phyloP scores from a whole-genome alignment of 2,888 invertebrate species.

The Bruchidius siliquastri region DNA sequence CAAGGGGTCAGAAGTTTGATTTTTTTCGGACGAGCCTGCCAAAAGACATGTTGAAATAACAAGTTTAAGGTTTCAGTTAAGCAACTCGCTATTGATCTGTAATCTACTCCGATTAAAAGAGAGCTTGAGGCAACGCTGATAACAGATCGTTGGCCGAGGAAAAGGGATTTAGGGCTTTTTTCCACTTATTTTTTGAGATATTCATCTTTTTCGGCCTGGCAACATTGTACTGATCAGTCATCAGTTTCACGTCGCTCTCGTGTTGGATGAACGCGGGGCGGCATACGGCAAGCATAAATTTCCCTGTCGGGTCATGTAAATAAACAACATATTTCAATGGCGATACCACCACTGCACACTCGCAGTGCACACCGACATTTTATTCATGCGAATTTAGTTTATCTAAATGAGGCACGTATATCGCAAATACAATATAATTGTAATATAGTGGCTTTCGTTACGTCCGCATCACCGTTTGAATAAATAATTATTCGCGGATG shows the following conservation, averaged over 20 bases:
- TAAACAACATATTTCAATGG: neutral
- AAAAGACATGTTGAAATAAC: too few relatives aligned
- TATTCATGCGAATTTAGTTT: neutral
- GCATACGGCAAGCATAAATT: neutral
- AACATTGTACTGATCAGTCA: neutral
- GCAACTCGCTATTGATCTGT: too few relatives aligned
- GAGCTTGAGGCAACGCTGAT: too few relatives aligned
- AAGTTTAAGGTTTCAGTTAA: too few relatives aligned
- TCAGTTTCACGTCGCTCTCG: neutral
- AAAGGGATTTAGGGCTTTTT: too few relatives aligned
- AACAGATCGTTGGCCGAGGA: too few relatives aligned
- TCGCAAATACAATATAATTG: neutral
- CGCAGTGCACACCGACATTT: neutral
- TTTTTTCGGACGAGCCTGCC: too few relatives aligned
- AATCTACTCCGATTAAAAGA: too few relatives aligned
- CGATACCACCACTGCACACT: too few relatives aligned
- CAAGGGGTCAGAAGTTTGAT: too few relatives aligned
- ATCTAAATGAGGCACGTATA: neutral
- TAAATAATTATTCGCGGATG: neutral
- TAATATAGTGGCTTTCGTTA: neutral
- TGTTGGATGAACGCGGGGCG: neutral
- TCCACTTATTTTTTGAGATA: too few relatives aligned
- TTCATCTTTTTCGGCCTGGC: neutral
- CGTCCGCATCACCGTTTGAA: neutral
- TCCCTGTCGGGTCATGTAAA: neutral